Base-by-base conservation (phyloP, 2,113 vertebrate species). In the Bolborhynchus lineola region DNA sequence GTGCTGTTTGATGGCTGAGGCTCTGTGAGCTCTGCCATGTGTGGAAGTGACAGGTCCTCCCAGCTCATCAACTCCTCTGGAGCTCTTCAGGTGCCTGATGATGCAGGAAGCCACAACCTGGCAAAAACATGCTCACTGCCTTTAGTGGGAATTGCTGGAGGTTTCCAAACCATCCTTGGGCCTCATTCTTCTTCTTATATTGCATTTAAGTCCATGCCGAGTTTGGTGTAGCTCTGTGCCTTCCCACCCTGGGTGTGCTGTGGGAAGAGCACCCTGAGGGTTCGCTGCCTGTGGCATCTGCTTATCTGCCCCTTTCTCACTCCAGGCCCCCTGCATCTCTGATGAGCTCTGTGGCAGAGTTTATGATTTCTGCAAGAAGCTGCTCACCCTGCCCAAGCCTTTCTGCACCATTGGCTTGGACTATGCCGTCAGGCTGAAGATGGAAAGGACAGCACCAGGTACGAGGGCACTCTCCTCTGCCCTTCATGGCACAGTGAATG, bases 311-410 rank as follows among this genome's bases (percentile, higher is more conserved):
- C 50, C 31, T 60, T 67, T 80, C 68, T 49, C 3, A 0, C 85
- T 42, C 13, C 98, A 99, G 99, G 98, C 98, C 15, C 98, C 98
- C 6, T 98, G 98, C 93, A 97, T 99, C 95, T 97, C 99, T 0
- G 98, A 99, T 2, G 98, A 99, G 50, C 97, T 99, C 68, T 99
- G 99, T 82, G 97, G 97, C 75, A 98, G 98, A 19, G 97, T 98
- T n/a, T 99, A 99, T 1, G 92, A 98, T 80, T 98, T 99, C 81
- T 99, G 99, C 69, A 99, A 98, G 94, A 97, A 97, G 96, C 97
- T 99, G 41, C 97, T 99, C 86, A 99, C 98, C 4, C 97, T 99
- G 90, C 99, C 99, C 7, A 97, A 98, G 46, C 99, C 99, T 4
- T 99, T 99, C 97, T 99, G 99, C 97, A 98, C 98, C 1, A 93